Evolutionary conservation across 2,797 vertebrate genomes (phyloP), one percentile per base, ranked within the genome.

Genomic region (Hylomyscus alleni): DNA sequence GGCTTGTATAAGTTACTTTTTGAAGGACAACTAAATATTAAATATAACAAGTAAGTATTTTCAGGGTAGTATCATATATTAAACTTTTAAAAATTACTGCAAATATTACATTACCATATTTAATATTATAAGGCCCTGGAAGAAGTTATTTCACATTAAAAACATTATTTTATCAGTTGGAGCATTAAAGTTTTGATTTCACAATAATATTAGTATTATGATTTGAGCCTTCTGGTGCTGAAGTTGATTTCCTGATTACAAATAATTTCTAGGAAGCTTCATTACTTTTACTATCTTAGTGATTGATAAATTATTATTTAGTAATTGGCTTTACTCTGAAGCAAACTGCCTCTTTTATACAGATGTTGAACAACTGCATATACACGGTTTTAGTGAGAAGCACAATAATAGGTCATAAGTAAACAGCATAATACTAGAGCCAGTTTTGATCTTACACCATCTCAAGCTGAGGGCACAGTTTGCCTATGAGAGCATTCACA

Each of bases 241-340:
- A n/a, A 89, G 75, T 29, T 87, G 47, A 62, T 65, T 96, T 58
- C 31, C 31, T 69, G 6, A 4, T 54, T 31, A 6, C 88, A 82
- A 92, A 88, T 89, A 91, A 91, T 81, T 80, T 95, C 19, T 24
- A 94, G 31, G 17, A 81, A 40, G 29, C 1, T 67, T 83, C 77
- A 82, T 87, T 92, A 88, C 50, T 81, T 95, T 93, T 34, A 91
- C n/a, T 91, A 60, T 34, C 11, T 95, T 92, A 69, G 14, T 85
- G 50, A 94, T 52, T 78, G 80, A 58, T 12, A 82, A 93, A 58
- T 9, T 29, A 69, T 91, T 65, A 82, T 31, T 12, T 65, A 19
- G 67, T 83, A 67, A 29, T 22, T 50, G 80, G 34, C 15, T 67
- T 8, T 58, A 95, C 31, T 95, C 29, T 91, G 1, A 29, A 91